phyloP scores from a whole-genome alignment of 2,113 vertebrate genomes.

The Micronycteris hirsuta region DNA sequence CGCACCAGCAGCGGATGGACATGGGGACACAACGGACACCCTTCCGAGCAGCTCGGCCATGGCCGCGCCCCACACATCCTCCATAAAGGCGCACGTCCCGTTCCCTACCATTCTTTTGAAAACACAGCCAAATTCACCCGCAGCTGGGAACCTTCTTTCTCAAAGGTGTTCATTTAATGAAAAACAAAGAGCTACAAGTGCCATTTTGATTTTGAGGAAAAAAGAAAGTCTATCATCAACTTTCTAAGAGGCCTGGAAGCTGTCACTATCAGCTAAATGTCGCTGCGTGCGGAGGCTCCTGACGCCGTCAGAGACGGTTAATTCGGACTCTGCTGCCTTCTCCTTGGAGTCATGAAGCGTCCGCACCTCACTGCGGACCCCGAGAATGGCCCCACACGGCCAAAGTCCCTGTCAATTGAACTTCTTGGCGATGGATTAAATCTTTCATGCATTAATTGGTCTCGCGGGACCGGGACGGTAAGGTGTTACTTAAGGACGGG shows the following conservation, averaged over 20 bases:
- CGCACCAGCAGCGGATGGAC: not conserved
- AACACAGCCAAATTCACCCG: not conserved
- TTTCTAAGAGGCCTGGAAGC: conserved; percentile 69
- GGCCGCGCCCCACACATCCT: not conserved
- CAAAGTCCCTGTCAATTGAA: not conserved
- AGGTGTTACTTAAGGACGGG: not conserved
- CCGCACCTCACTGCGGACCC: conserved; percentile 19
- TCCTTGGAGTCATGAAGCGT: not conserved
- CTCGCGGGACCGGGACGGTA: not conserved
- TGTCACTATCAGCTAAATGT: conserved; percentile 74
- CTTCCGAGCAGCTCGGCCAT: not conserved
- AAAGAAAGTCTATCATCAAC: conserved; percentile 56
- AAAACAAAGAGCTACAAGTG: conserved; percentile 42
- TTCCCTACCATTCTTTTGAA: not conserved
- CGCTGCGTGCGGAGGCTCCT: too few species aligned
- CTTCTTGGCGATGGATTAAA: not conserved
- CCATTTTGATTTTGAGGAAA: conserved; percentile 39
- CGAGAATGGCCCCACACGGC: not conserved
- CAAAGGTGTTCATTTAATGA: conserved; percentile 51
- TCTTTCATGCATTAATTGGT: not conserved
- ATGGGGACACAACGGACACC: not conserved
- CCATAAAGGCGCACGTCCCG: not conserved
- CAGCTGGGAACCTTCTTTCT: not conserved
- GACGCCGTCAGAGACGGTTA: not conserved
- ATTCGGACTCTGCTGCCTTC: not conserved